These are phyloP conservation scores for Agelastica alni DNA, from an alignment of 2,888 invertebrate species.

Conservation along the genomic window DNA sequence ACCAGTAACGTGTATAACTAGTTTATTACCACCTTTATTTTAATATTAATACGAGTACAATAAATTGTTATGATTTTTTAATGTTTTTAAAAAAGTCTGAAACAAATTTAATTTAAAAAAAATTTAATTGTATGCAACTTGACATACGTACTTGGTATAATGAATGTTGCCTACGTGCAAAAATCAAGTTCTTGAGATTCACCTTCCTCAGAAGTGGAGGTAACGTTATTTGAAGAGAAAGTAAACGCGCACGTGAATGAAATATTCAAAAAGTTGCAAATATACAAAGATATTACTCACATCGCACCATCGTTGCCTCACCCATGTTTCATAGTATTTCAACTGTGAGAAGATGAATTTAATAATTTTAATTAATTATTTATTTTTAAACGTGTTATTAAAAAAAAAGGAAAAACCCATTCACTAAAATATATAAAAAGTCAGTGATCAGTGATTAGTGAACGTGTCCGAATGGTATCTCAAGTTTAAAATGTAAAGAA, in stretches of 20 bases:
- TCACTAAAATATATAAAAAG: neutral
- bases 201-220: slow-evolving; percentile 35
- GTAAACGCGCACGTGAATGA: slow-evolving; percentile 52
- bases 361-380: neutral
- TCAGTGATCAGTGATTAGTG: neutral
- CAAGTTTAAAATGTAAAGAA: slow-evolving; percentile 9
- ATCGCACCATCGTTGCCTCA: slow-evolving; percentile 45
- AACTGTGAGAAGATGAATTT: slow-evolving; percentile 10
- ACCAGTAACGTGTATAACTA: too few relatives aligned
- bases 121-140: neutral
- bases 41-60: too few relatives aligned
- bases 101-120: too few relatives aligned
- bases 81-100: too few relatives aligned
- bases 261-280: slow-evolving; percentile 52
- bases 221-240: slow-evolving; percentile 49
- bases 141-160: neutral
- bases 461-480: neutral
- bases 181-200: slow-evolving; percentile 13
- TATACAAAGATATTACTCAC: slow-evolving; percentile 48
- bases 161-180: slow-evolving; percentile 20
- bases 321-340: slow-evolving; percentile 30
- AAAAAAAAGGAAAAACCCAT: slow-evolving; percentile 21
- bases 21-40: too few relatives aligned
- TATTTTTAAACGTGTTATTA: neutral
- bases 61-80: too few relatives aligned